These are phyloP conservation scores for Microdon myrmicae DNA, from an alignment of 2,888 invertebrate species.

Conservation along the genomic window DNA sequence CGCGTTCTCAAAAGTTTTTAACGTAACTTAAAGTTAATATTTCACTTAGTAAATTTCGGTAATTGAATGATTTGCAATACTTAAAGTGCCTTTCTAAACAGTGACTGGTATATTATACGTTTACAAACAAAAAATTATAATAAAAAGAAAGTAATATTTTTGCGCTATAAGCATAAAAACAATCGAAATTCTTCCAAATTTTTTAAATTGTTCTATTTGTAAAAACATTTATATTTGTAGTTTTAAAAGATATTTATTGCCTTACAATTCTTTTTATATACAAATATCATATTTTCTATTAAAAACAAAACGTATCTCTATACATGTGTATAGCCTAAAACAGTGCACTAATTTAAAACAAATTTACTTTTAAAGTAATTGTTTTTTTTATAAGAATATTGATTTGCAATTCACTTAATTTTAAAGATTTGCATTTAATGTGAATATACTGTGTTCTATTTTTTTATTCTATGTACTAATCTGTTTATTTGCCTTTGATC, in stretches of 20 bases:
- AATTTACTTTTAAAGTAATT: no score
- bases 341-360: not conserved
- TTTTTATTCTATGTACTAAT: conserved; percentile 8
- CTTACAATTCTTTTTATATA: conserved; percentile 27
- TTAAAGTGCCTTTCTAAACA: conserved; percentile 36
- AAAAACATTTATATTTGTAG: conserved; percentile 23
- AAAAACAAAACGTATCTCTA: conserved; percentile 15
- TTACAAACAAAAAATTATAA: no score
- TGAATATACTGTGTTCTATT: conserved; percentile 18
- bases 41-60: conserved; percentile 7
- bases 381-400: no score
- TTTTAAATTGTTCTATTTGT: conserved; percentile 8
- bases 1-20: no score
- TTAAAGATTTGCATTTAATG: no score
- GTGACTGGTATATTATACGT: conserved; percentile 45
- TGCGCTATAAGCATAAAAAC: conserved; percentile 37
- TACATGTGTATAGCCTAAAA: not conserved
- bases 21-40: conserved; percentile 28
- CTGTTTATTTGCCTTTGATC: conserved; percentile 14
- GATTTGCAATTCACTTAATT: no score
- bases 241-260: conserved; percentile 33
- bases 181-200: conserved; percentile 35
- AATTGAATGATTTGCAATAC: conserved; percentile 29
- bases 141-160: conserved; percentile 10
- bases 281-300: conserved; percentile 9